Conservation (phyloP, 2,113 vertebrate genomes). For the Varanus komodoensis region DNA sequence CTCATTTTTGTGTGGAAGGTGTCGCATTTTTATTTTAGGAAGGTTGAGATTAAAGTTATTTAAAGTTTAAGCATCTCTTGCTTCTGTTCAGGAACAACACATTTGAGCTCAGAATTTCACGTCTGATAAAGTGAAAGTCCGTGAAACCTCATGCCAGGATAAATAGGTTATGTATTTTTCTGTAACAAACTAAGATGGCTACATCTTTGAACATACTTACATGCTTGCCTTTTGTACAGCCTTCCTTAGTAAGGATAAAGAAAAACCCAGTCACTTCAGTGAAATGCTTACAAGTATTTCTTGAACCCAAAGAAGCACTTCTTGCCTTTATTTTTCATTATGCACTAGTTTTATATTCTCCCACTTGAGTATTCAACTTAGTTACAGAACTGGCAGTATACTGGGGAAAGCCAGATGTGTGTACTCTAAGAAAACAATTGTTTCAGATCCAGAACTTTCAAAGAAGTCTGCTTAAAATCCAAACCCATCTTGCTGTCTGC, state of each 20-base stretch:
- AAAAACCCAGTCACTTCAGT: slow-evolving; percentile 8
- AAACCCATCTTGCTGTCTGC: slow-evolving; percentile 51
- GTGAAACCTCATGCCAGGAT: too few species aligned
- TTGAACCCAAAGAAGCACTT: slow-evolving; percentile 47
- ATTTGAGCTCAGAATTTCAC: too few species aligned
- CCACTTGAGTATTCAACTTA: slow-evolving; percentile 73
- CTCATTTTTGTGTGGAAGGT: neutral
- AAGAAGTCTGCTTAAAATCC: slow-evolving; percentile 64
- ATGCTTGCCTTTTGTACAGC: neutral
- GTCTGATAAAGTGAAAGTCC: too few species aligned
- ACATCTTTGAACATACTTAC: too few species aligned
- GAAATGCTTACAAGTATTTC: slow-evolving; percentile 35
- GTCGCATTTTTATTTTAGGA: neutral
- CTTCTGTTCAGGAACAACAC: too few species aligned
- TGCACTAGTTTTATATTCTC: slow-evolving; percentile 65
- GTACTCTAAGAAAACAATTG: slow-evolving; percentile 58
- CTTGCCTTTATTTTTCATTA: slow-evolving; percentile 63
- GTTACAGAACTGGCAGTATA: slow-evolving; percentile 70
- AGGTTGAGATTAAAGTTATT: too few species aligned
- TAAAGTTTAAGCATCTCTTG: too few species aligned
- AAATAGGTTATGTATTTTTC: too few species aligned
- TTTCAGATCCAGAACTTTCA: slow-evolving; percentile 59
- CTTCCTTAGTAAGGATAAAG: neutral
- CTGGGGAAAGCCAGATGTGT: slow-evolving; percentile 75
- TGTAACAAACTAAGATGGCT: too few species aligned